Evolutionary conservation across 2,888 invertebrate species (phyloP), one percentile per base, ranked within the genome.

Genomic region (Cacoxenus indagator): DNA sequence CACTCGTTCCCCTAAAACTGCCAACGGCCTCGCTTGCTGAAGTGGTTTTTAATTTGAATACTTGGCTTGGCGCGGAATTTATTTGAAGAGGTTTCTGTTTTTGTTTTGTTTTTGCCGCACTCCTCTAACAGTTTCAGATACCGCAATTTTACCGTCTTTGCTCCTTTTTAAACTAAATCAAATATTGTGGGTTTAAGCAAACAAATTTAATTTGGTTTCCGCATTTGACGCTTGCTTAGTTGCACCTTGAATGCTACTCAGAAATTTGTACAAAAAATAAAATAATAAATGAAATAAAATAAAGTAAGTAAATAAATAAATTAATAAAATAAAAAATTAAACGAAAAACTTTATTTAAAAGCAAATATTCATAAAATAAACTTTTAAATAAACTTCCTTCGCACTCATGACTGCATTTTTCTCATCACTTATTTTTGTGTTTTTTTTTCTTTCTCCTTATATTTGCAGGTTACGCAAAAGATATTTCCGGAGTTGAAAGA

Each of bases 401-500:
- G 14, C 14, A 17, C 24, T 26, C 27, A n/a, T 51, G 37, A 37
- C 37, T 43, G 11, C 45, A 22, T 19, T 24, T 54, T 22, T 64
- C 43, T 65, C 64, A 73, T 24, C 62, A 68, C 66, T 77, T 74
- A 70, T 73, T 66, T 64, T 69, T 48, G 14, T 27, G 62, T 64
- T 69, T 64, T 29, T 65, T 31, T 69, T 67, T 77, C 78, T 74
- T 76, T 75, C 79, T 84, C 17, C 11, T 43, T 73, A 67, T 75
- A 87, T 78, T 92, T 91, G 37, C 90, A 93, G 93, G 92, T 78
- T 87, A 87, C 87, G 87, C 87, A 88, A 87, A 87, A 87, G 87
- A 87, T 78, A 87, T 88, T 83, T 84, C 86, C 76, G 83, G 87
- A 87, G 87, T 87, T 87, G 86, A 87, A 84, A 86, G 86, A 86